Base-by-base conservation (phyloP, 2,888 invertebrate species). In the Andrena flavipes region DNA sequence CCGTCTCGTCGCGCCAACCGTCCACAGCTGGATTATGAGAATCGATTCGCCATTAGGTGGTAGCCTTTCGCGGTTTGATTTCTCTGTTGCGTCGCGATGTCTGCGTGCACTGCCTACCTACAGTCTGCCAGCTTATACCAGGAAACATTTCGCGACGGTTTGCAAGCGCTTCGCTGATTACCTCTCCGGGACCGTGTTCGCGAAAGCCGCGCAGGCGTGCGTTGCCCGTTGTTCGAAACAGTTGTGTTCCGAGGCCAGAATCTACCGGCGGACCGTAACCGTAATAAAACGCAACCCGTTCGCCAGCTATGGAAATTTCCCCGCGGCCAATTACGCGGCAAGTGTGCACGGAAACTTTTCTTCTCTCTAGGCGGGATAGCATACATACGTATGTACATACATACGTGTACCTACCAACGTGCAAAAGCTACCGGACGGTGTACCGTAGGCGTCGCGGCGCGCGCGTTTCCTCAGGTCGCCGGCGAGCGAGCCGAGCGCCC, bases 251-350 rank as follows among this genome's bases (percentile, higher is more conserved):
- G 76, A 42, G 64, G 70, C 75, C 70, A 79, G 85, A 87, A 87
- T 87, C 84, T 75, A 84, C 75, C 76, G 77, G 59, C 71, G 67
- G 77, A 78, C 86, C 81, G 76, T 84, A 62, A 68, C 69, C 80
- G 86, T 84, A 88, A 88, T 88, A 88, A 88, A 88, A 88, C 86
- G 81, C 84, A 78, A 85, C 76, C 85, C 81, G 81, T 79, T 82
- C 56, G 72, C 62, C 73, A 67, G 42, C 64, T 73, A 76, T 86
- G 85, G 84, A 88, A 84, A 86, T 87, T 83, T 86, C 78, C 80
- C 72, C 79, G 80, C 75, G 70, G 71, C 72, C 62, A 74, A 71
- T 84, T 80, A 84, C 74, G 80, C 68, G 80, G 56, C 84, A 78
- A 74, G 80, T 75, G 67, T 62, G 59, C 72, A 51, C 33, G 80